Evolutionary conservation across 2,888 invertebrate genomes (phyloP), one percentile per base, ranked within the genome.

Genomic region (Hypolimnas misippus): DNA sequence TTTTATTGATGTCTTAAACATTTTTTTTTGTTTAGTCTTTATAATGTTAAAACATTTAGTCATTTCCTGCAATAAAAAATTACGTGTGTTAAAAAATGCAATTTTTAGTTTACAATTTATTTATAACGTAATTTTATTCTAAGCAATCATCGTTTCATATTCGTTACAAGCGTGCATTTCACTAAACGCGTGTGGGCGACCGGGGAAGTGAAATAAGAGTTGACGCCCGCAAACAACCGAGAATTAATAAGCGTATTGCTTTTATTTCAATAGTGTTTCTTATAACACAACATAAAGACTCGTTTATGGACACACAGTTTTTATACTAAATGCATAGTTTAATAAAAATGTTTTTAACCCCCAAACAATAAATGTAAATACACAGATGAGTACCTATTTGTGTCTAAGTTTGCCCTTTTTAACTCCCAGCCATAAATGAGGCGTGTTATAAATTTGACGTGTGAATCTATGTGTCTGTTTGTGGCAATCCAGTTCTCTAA

Each of bases 201-300:
- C 63, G 44, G 65, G 65, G 58, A 69, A 69, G 63, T 65, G 61
- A 61, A 61, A 63, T 67, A 61, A 53, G 38, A 65, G 58, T 51
- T 62, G 69, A 69, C 65, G 63, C 67, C 61, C 58, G 60, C 63
- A 65, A 42, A 50, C 54, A 57, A 55, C 54, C 52, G 46, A 52
- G 53, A 64, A 58, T 66, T 62, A 62, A 62, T 63, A 63, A 62
- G 51, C 17, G 33, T 46, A 61, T 62, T 64, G 54, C 33, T 62
- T 64, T 67, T 64, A 57, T 61, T 64, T 57, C 17, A 50, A 33
- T 64, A 17, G 33, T 19, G 31, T 58, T 53, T 17, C 44, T 33
- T 58, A 10, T 21, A 61, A 25, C 12, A 49, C 21, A 25, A 57
- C 49, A 12, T 14, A 40, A 44, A 4, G 10, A 17, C 8, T 19